phyloP scores from a whole-genome alignment of 2,888 invertebrate genomes.

The Sycophila texana region DNA sequence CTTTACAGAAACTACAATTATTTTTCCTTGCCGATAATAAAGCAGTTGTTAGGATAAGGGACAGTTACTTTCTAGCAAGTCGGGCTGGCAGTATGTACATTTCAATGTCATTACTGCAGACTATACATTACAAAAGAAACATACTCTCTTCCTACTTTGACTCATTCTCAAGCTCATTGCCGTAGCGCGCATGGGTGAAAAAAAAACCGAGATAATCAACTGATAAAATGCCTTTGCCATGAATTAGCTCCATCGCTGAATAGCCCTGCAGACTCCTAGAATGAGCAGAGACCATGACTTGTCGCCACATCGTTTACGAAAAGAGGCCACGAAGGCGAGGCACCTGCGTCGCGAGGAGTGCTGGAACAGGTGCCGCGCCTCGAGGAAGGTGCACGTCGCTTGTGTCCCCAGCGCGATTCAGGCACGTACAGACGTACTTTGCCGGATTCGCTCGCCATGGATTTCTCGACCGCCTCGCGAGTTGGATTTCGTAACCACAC shows the following conservation, averaged over 20 bases:
- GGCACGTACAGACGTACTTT: conserved; percentile 30
- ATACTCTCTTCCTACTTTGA: too few relatives aligned
- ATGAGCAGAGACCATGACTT: neutral
- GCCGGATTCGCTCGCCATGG: conserved; percentile 19
- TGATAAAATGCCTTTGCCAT: conserved; percentile 9
- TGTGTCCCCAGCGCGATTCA: too few relatives aligned
- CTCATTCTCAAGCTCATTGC: too few relatives aligned
- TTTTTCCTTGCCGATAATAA: conserved; percentile 16
- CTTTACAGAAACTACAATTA: neutral
- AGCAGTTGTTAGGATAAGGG: neutral
- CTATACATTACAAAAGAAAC: too few relatives aligned
- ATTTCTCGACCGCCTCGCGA: conserved; percentile 11
- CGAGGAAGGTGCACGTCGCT: too few relatives aligned
- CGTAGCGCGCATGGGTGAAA: too few relatives aligned
- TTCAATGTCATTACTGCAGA: too few relatives aligned
- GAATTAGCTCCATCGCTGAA: neutral
- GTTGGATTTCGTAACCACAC: conserved; percentile 43
- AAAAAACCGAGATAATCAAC: too few relatives aligned
- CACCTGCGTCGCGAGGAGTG: neutral
- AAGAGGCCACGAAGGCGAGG: neutral
- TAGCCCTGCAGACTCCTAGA: neutral
- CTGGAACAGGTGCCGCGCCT: neutral
- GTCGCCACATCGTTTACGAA: neutral
- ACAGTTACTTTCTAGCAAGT: neutral
- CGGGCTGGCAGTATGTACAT: too few relatives aligned